A percentile compares a stretch with the other conserved stretches of the same genome.
phyloP scores from a whole-genome alignment of 37 sponge, comb jelly and placozoan species.

The Corticium candelabrum region DNA sequence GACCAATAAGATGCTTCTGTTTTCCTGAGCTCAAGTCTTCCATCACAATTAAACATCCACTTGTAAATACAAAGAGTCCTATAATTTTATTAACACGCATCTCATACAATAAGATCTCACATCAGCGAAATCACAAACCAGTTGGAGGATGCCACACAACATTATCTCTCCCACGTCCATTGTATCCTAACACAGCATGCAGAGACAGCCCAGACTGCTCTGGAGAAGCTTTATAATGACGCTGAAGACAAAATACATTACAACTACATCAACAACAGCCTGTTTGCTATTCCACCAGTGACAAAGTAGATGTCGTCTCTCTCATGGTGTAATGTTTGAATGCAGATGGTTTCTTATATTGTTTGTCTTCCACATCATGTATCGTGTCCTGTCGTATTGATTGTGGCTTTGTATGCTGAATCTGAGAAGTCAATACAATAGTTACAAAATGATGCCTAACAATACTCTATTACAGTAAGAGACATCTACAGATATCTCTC shows the following conservation, averaged over 20 bases:
- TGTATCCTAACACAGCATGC: conserved; percentile 34
- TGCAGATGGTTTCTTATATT: not conserved
- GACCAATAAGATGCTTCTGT: conserved; percentile 52
- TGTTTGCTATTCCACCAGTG: not conserved
- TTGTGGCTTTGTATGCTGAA: too few species aligned
- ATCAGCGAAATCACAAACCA: conserved; percentile 21
- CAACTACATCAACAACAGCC: not conserved
- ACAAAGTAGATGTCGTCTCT: not conserved
- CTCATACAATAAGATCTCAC: not conserved
- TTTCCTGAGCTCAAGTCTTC: conserved; percentile 46
- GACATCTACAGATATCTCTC: too few species aligned
- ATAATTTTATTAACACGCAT: not conserved
- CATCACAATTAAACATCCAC: conserved; percentile 58
- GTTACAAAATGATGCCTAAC: too few species aligned
- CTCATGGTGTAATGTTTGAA: not conserved
- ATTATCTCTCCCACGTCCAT: conserved; percentile 33
- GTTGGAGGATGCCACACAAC: conserved; percentile 55
- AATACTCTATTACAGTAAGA: too few species aligned
- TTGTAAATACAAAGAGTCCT: conserved; percentile 65
- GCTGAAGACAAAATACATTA: not conserved
- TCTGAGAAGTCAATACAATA: too few species aligned
- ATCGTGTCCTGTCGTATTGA: too few species aligned
- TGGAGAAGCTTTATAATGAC: conserved; percentile 39
- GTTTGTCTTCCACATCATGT: too few species aligned
- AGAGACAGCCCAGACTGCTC: conserved; percentile 44